Base-by-base conservation (phyloP, 2,888 invertebrate species). In the Diaperis boleti region DNA sequence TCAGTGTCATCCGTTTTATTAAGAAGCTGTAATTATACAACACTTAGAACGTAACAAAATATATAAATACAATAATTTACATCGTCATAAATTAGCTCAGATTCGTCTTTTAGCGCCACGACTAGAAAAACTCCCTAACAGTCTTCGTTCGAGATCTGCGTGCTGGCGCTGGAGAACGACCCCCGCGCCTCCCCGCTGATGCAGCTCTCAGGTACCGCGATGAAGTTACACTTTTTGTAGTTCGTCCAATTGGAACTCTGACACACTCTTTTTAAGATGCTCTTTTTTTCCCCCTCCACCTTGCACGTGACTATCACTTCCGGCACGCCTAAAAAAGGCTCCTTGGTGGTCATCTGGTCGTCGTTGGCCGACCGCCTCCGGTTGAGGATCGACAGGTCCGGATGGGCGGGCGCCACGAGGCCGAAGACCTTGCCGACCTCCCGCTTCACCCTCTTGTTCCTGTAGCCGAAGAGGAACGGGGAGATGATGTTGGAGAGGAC, bases 401-500 rank as follows among this genome's bases (percentile, higher is more conserved):
- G 57, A 5, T 14, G 8, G 8, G 26, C 45, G 11, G 41, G 35
- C 22, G 59, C 47, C 20, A 45, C 47, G 37, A 55, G 18, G 6
- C 59, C 83, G 62, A 86, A 83, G 66, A 87, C 80, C 69, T 82
- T 82, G 6, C 83, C 77, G 1, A 87, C 77, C 69, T 88, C 87
- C 7, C 86, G 77, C 69, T 86, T 85, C 1, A 91, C 87, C 17
- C 90, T 84, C 10, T 88, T 85, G 65, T 90, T 91, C 2, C 92
- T 85, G 80, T 92, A 88, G 26, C 92, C 92, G 78, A 92, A 92
- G 45, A 92, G 83, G 75, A 92, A 85, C 11, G 92, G 92, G 44
- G 91, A 91, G 14, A 88, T 84, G 35, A 88, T 83, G 52, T 87
- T 85, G 47, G 89, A 89, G 29, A 86, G 83, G 42, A 88, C 84